Percentiles rank a stretch among this genome's conserved stretches.
Conservation (phyloP, 2,888 invertebrate species). For the Mylabris sibirica region DNA sequence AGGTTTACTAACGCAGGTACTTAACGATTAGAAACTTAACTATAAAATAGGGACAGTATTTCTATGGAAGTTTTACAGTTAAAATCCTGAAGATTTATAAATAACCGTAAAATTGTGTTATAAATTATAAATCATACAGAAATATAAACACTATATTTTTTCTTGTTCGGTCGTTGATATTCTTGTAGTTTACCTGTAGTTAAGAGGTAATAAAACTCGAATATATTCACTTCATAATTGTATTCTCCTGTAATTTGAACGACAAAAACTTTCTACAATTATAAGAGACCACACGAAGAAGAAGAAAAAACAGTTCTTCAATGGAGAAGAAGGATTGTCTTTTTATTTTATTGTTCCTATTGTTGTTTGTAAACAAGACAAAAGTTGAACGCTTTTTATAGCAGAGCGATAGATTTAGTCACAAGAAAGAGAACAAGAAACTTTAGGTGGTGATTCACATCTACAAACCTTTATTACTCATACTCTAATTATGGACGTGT, state of each 20-base stretch:
- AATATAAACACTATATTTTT: neutral
- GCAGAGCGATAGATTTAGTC: neutral
- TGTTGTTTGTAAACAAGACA: slow-evolving; percentile 7
- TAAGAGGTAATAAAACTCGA: neutral
- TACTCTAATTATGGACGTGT: slow-evolving; percentile 4
- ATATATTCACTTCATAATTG: neutral
- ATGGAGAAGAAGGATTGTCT: neutral
- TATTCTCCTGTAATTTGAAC: neutral
- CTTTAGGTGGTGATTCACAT: slow-evolving; percentile 12
- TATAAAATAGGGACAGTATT: neutral
- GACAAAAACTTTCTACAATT: slow-evolving; percentile 1
- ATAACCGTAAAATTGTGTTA: neutral
- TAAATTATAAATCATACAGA: neutral
- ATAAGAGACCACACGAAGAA: neutral
- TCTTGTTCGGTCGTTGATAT: neutral
- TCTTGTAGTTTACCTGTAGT: neutral
- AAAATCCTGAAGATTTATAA: neutral
- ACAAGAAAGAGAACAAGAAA: neutral
- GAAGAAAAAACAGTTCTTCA: neutral
- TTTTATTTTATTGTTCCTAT: neutral
- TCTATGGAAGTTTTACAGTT: neutral
- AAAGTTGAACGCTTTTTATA: neutral
- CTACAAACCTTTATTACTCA: slow-evolving; percentile 8
- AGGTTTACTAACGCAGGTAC: too few relatives aligned
- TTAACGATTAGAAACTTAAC: neutral